Evolutionary conservation across 2,888 invertebrate genomes (phyloP).

Genomic region (Lepidocyrtinus sp.): DNA sequence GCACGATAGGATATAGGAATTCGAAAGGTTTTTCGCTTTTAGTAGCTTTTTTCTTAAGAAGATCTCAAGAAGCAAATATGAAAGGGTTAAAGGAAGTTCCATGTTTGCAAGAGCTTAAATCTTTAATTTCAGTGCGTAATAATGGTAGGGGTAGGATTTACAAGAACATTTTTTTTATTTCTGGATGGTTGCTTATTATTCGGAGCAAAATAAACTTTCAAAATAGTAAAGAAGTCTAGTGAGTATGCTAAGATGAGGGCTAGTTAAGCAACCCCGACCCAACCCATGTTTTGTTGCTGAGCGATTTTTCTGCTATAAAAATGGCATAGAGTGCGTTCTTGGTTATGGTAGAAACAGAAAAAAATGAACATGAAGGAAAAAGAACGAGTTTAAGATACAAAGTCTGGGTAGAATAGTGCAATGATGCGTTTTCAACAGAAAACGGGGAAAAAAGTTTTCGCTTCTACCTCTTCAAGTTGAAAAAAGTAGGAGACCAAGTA

Average conservation of each 20-base stretch:
- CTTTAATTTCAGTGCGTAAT: not conserved
- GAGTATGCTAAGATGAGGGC: not conserved
- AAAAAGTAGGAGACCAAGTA: not conserved
- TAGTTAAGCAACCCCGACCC: slow-evolving; percentile 16
- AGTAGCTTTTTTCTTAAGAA: slow-evolving; percentile 11
- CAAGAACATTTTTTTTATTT: no score
- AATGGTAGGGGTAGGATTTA: slow-evolving; percentile 4
- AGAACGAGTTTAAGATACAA: not conserved
- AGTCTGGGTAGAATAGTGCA: slow-evolving; percentile 1
- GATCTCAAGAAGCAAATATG: not conserved
- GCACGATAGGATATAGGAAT: no score
- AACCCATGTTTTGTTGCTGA: slow-evolving; percentile 14
- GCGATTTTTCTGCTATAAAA: slow-evolving; percentile 31
- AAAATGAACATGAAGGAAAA: slow-evolving; percentile 15
- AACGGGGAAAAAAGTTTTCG: not conserved
- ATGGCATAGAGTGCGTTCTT: slow-evolving; percentile 41
- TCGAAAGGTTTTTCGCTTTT: no score
- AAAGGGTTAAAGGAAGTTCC: slow-evolving; percentile 15
- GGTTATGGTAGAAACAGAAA: not conserved
- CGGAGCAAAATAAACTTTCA: slow-evolving; percentile 38
- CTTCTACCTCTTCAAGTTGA: not conserved
- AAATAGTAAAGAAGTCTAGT: no score
- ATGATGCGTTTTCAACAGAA: not conserved
- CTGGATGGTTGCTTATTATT: slow-evolving; percentile 49
- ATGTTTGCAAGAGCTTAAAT: slow-evolving; percentile 44